Conservation (phyloP, 2,113 vertebrate genomes). For the Gasterosteus nipponicus region DNA sequence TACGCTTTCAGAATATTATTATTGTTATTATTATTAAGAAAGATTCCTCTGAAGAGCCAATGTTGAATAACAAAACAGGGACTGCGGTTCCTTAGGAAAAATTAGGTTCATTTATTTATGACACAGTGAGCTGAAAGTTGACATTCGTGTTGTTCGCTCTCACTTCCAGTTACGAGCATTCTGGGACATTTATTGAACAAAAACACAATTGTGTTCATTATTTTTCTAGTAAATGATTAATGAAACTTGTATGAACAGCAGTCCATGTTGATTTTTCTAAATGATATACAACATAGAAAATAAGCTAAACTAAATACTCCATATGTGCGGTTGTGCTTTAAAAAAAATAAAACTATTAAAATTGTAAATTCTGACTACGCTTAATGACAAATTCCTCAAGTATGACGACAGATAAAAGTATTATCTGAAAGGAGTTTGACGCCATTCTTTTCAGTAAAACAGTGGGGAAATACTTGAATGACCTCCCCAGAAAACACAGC, state of each 20-base stretch:
- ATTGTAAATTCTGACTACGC: neutral
- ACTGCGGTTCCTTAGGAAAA: neutral
- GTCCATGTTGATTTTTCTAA: neutral
- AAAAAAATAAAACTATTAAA: too few species aligned
- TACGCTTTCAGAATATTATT: conserved; percentile 20
- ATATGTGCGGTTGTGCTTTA: neutral
- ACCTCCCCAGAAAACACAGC: neutral
- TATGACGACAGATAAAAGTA: neutral
- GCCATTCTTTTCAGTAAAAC: neutral
- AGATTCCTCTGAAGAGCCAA: conserved; percentile 5
- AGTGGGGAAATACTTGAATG: neutral
- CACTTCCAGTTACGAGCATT: neutral
- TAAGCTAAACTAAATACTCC: neutral
- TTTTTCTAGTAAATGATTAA: too few species aligned
- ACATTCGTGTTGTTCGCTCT: neutral
- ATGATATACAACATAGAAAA: neutral
- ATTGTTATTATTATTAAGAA: neutral
- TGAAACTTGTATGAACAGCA: neutral
- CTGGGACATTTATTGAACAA: neutral
- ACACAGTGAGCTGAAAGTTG: neutral
- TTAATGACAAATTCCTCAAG: neutral
- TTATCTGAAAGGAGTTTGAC: neutral
- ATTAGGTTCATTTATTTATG: neutral
- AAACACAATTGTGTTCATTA: neutral
- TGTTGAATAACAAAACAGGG: conserved; percentile 19